Evolutionary conservation across 2,797 vertebrate genomes (phyloP).

Genomic region (Lacerta viridis): DNA sequence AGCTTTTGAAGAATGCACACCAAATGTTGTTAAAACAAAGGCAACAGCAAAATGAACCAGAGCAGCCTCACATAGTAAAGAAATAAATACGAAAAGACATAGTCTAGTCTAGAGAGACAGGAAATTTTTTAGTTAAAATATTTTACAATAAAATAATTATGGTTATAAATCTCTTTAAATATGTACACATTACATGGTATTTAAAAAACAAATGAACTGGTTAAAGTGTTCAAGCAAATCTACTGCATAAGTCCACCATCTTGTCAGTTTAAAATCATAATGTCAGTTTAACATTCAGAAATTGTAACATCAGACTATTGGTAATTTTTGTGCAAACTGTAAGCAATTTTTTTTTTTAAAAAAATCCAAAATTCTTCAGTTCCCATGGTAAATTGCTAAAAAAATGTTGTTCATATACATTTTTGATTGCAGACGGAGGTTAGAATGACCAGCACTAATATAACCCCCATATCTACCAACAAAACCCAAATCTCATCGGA

Average conservation of each 20-base stretch:
- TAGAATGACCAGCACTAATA: slow-evolving; percentile 81
- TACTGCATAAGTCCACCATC: slow-evolving; percentile 78
- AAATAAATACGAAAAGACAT: slow-evolving; percentile 76
- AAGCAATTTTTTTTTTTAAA: slow-evolving; percentile 70
- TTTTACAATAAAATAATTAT: slow-evolving; percentile 91
- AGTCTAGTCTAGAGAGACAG: slow-evolving; percentile 79
- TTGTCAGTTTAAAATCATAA: slow-evolving; percentile 75
- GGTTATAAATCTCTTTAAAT: slow-evolving; percentile 92
- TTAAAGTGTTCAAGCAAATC: slow-evolving; percentile 80
- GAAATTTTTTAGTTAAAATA: slow-evolving; percentile 87
- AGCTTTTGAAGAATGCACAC: slow-evolving; percentile 13
- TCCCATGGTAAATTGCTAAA: slow-evolving; percentile 75
- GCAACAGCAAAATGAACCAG: slow-evolving; percentile 59
- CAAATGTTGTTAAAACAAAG: slow-evolving; percentile 38
- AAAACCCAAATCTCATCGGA: slow-evolving; percentile 52
- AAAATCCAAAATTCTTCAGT: slow-evolving; percentile 74
- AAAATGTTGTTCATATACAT: slow-evolving; percentile 73
- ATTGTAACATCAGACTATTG: slow-evolving; percentile 78
- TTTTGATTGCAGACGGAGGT: slow-evolving; percentile 81
- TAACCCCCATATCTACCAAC: slow-evolving; percentile 74
- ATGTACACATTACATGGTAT: slow-evolving; percentile 87
- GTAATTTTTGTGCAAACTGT: slow-evolving; percentile 84
- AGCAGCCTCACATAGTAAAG: slow-evolving; percentile 66
- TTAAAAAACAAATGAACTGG: slow-evolving; percentile 82
- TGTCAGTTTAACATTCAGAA: slow-evolving; percentile 83